Percentiles rank a stretch among this genome's conserved stretches.
Conservation (phyloP, 2,888 invertebrate genomes). For the Clistopyga incitator region DNA sequence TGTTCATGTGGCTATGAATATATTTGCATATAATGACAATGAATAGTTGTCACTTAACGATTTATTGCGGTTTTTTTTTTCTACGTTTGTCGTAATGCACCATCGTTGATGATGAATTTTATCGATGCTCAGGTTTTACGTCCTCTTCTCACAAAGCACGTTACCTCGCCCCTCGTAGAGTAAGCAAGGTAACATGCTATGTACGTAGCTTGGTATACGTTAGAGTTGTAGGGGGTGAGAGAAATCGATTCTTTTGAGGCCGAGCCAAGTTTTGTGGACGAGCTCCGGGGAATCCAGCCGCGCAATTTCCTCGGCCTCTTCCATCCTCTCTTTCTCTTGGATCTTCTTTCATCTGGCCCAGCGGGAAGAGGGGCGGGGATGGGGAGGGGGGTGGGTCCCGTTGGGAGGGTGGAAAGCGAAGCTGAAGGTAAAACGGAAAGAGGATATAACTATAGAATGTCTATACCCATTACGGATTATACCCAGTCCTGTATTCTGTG, state of each 20-base stretch:
- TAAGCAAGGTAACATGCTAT: slow-evolving; percentile 4
- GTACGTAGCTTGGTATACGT: slow-evolving; percentile 34
- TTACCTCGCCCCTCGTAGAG: neutral
- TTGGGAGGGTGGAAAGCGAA: slow-evolving; percentile 32
- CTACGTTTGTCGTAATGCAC: neutral
- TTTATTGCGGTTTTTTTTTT: too few relatives aligned
- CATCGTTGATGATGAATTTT: slow-evolving; percentile 1
- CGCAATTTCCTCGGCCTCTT: slow-evolving; percentile 75
- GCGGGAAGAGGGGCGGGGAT: neutral
- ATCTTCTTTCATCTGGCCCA: slow-evolving; percentile 49
- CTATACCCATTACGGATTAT: too few relatives aligned
- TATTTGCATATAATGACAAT: too few relatives aligned
- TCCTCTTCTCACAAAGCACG: neutral
- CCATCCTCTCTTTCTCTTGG: slow-evolving; percentile 39
- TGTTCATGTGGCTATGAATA: too few relatives aligned
- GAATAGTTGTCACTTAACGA: too few relatives aligned
- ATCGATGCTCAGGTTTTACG: neutral
- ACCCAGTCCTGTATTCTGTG: neutral
- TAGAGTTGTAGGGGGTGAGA: slow-evolving; percentile 58
- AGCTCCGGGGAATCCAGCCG: slow-evolving; percentile 77
- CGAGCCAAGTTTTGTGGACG: slow-evolving; percentile 79
- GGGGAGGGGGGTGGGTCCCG: slow-evolving; percentile 3
- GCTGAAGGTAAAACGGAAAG: slow-evolving; percentile 31
- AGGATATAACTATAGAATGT: slow-evolving; percentile 17
- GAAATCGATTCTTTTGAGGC: slow-evolving; percentile 77